phyloP scores from a whole-genome alignment of 2,797 vertebrate species.

The Trichosurus vulpecula region DNA sequence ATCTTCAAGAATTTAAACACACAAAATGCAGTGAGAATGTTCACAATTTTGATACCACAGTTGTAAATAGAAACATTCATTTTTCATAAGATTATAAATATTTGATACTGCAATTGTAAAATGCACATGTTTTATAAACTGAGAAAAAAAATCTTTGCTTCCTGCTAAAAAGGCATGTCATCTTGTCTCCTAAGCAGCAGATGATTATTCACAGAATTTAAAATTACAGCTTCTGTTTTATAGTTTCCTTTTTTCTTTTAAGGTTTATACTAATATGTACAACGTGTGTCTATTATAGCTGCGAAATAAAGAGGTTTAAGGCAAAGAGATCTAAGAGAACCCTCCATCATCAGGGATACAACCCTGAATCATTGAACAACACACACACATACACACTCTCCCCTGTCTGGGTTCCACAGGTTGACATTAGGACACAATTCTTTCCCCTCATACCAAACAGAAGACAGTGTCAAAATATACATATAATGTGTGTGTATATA shows the following conservation, averaged over 20 bases:
- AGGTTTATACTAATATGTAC: conserved; percentile 77
- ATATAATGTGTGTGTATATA: conserved; percentile 30
- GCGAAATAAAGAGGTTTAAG: conserved; percentile 85
- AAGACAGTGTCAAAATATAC: conserved; percentile 54
- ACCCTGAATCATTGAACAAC: conserved; percentile 39
- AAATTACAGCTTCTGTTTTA: conserved; percentile 80
- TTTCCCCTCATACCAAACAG: conserved; percentile 57
- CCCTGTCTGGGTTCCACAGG: conserved; percentile 4
- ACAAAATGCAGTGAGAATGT: conserved; percentile 83
- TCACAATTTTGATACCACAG: conserved; percentile 84
- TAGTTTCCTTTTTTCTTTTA: conserved; percentile 67
- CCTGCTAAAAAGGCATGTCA: conserved; percentile 81
- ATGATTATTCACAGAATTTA: conserved; percentile 81
- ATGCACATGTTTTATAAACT: conserved; percentile 82
- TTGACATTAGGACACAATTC: conserved; percentile 65
- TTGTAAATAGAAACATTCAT: conserved; percentile 86
- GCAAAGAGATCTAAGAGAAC: conserved; percentile 82
- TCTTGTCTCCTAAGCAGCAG: conserved; percentile 79
- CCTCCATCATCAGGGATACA: conserved; percentile 53
- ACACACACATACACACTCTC: neutral
- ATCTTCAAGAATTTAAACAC: conserved; percentile 84
- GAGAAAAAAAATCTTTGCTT: conserved; percentile 75
- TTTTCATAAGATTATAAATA: conserved; percentile 87
- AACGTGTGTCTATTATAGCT: conserved; percentile 69
- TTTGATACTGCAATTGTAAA: conserved; percentile 84